A percentile compares a stretch with the other conserved stretches of the same genome.
phyloP scores from a whole-genome alignment of 2,888 invertebrate genomes.

The Drosophila kambysellisi region DNA sequence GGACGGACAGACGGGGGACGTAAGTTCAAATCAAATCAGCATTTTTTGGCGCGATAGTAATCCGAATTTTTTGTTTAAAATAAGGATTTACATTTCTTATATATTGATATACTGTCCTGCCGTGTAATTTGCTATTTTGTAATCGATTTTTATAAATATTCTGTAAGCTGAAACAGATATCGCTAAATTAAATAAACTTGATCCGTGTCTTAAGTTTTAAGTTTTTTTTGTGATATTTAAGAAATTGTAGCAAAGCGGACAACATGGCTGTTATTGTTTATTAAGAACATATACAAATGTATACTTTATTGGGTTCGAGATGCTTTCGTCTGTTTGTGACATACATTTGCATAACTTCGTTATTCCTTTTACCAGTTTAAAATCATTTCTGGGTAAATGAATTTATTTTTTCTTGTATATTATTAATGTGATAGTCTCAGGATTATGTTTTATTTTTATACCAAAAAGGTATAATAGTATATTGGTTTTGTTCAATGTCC shows the following conservation, averaged over 20 bases:
- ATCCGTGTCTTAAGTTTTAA: neutral
- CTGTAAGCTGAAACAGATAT: neutral
- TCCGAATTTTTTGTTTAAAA: too few relatives aligned
- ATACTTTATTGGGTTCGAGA: neutral
- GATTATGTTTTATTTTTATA: neutral
- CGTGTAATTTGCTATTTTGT: neutral
- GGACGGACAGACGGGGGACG: too few relatives aligned
- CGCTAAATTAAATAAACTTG: neutral
- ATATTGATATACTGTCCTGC: too few relatives aligned
- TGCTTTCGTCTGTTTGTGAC: neutral
- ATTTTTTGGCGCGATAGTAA: neutral
- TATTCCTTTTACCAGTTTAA: neutral
- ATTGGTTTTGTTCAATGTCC: too few relatives aligned
- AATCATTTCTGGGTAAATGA: neutral
- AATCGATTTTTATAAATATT: neutral
- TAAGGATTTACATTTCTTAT: too few relatives aligned
- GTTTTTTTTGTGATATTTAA: neutral
- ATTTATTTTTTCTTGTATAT: neutral
- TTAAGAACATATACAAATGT: neutral
- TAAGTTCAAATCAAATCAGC: neutral
- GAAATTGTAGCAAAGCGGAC: neutral
- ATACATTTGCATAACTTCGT: neutral
- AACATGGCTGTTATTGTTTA: neutral
- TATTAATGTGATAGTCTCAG: neutral
- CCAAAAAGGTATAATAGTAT: too few relatives aligned